These are phyloP conservation scores for Percina caprodes DNA, from an alignment of 2,113 vertebrate species.

Conservation along the genomic window DNA sequence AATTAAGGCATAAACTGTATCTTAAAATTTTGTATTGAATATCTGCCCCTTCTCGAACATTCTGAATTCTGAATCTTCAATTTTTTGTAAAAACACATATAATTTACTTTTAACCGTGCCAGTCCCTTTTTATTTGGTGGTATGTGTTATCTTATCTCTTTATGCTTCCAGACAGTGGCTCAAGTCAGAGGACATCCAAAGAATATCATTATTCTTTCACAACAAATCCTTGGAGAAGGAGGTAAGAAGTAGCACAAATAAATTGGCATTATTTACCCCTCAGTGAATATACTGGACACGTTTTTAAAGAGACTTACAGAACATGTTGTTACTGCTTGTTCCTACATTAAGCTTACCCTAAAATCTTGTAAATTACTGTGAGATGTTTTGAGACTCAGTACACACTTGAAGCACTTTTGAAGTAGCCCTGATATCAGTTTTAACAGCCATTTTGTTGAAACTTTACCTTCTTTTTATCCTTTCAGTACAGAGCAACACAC, in stretches of 20 bases:
- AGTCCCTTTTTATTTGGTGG: background rate
- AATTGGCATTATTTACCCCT: slow-evolving; percentile 37
- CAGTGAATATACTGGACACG: background rate
- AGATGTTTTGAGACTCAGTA: background rate
- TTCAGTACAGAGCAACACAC: slow-evolving; percentile 95
- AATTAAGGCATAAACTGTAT: background rate
- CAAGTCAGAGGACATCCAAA: slow-evolving; percentile 98
- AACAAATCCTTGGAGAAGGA: slow-evolving; percentile 96
- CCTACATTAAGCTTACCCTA: background rate
- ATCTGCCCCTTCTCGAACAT: background rate
- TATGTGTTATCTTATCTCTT: background rate
- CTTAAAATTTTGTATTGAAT: background rate
- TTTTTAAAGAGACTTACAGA: slow-evolving; percentile 16
- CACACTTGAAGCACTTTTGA: slow-evolving; percentile 11
- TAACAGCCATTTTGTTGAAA: slow-evolving; percentile 18
- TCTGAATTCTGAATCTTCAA: background rate
- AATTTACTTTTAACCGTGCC: background rate
- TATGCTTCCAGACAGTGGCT: slow-evolving; percentile 92
- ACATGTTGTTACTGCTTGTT: background rate
- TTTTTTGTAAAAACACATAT: background rate
- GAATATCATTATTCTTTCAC: slow-evolving; percentile 97
- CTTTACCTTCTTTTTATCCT: slow-evolving; percentile 40
- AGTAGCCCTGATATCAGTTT: slow-evolving; percentile 10
- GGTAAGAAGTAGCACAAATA: slow-evolving; percentile 80
- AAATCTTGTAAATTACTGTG: slow-evolving; percentile 20